Conservation (phyloP, 23 tunicate genomes). For the Corella eumyota region DNA sequence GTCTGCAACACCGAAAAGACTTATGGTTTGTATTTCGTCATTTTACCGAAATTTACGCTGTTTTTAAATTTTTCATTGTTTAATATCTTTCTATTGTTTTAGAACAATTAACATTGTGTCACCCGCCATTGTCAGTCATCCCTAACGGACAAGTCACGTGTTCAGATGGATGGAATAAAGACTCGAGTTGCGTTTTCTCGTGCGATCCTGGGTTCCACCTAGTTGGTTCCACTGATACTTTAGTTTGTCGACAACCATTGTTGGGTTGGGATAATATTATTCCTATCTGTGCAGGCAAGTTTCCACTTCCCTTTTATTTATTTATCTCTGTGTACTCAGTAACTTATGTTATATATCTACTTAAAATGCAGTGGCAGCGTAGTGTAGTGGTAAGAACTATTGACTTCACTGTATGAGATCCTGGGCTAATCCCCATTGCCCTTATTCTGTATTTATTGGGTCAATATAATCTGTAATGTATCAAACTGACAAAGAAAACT, state of each 20-base stretch:
- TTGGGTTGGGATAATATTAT: constrained; percentile 27
- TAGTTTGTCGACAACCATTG: constrained; percentile 12
- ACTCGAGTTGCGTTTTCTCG: constrained; percentile 25
- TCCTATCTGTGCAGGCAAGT: constrained; percentile 47
- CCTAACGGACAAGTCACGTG: constrained; percentile 20
- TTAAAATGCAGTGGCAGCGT: too few species aligned
- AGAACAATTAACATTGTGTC: constrained; percentile 21
- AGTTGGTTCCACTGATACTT: constrained; percentile 10
- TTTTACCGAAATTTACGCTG: neutral
- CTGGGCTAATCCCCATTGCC: too few species aligned
- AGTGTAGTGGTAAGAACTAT: too few species aligned
- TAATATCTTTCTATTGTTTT: neutral
- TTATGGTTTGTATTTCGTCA: too few species aligned
- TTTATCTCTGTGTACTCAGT: too few species aligned
- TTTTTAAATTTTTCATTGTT: neutral
- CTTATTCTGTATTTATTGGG: neutral
- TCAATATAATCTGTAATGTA: too few species aligned
- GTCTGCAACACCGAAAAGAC: constrained; percentile 46
- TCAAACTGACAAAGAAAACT: too few species aligned
- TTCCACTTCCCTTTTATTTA: neutral
- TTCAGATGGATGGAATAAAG: constrained; percentile 46
- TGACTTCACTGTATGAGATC: too few species aligned
- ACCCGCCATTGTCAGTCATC: constrained; percentile 29
- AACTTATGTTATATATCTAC: neutral
- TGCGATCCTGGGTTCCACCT: constrained; percentile 36